These are phyloP conservation scores for Tipula helvola DNA, from an alignment of 2,888 invertebrate genomes.

Conservation along the genomic window DNA sequence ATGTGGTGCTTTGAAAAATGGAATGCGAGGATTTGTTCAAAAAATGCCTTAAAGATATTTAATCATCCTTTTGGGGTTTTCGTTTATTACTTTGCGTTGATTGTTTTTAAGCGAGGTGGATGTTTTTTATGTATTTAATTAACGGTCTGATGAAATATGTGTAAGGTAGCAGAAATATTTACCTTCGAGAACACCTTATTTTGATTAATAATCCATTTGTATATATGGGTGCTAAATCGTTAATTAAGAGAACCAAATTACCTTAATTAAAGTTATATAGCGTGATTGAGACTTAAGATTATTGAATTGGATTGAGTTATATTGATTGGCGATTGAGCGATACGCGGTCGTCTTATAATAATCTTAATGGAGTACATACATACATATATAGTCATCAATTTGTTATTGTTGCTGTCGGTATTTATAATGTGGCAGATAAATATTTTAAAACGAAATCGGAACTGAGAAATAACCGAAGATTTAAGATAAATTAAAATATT, in stretches of 20 bases:
- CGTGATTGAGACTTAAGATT: not conserved
- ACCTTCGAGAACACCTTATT: not conserved
- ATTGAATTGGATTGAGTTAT: not conserved
- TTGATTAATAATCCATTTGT: not conserved
- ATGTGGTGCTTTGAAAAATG: not conserved
- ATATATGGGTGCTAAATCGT: not conserved
- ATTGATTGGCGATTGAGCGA: not conserved
- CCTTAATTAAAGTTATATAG: not conserved
- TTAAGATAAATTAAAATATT: not conserved
- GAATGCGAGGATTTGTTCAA: not conserved
- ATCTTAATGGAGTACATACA: not conserved
- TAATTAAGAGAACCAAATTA: not conserved
- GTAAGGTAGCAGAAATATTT: not conserved
- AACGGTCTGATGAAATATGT: not conserved
- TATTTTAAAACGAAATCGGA: not conserved
- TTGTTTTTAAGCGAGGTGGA: not conserved
- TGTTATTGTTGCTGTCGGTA: not conserved
- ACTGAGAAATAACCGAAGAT: not conserved
- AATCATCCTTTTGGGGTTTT: not conserved
- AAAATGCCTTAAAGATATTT: not conserved
- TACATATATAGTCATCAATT: not conserved
- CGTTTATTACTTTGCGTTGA: not conserved
- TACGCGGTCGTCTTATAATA: not conserved
- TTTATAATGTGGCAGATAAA: not conserved
- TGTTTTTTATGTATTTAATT: not conserved